Base-by-base conservation (phyloP, 2,797 vertebrate genomes). In the Pteronotus mesoamericanus region DNA sequence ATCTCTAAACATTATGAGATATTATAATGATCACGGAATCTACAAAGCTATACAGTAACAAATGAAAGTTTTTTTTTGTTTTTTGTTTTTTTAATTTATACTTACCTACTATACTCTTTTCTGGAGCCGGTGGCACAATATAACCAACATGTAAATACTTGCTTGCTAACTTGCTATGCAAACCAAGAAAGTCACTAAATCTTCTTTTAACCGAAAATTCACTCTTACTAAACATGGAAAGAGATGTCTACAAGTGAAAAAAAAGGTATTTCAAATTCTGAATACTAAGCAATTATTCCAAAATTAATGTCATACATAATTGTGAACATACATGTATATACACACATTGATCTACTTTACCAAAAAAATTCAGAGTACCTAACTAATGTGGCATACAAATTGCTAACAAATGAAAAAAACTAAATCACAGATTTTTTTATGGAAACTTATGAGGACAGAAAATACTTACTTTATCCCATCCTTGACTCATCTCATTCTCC, bases 21-120 rank as follows among this genome's bases (percentile, higher is more conserved):
- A 14, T 71, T 59, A 59, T 59, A 79, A 91, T 86, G 69, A 86
- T 57, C 39, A 92, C 26, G 61, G 19, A 91, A 87, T n/a, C 29
- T 6, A 91, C 4, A 96, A 59, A 89, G 64, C 24, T 44, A 55
- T 26, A 57, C 0, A 92, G 18, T 18, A 75, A 92, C 32, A 77
- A 86, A 91, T 21, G 83, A 69, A 92, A 90, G 55, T 44, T 44
- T 39, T 37, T 37, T 19, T 68, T 77, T 61, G 29, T 61, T 61
- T 32, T 32, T 14, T 57, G 9, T 59, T 34, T 64, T 89, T 46
- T 71, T 61, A 10, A 92, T 86, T 77, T 59, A 86, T 48, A 97
- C 99, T 99, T 99, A 99, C 99, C 99, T 98, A 99, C 99, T 96
- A 99, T 99, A 98, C 99, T 99, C 97, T 99, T 99, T 98, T 99